These are phyloP conservation scores for Tiliqua scincoides DNA, from an alignment of 2,113 vertebrate species.

Conservation along the genomic window DNA sequence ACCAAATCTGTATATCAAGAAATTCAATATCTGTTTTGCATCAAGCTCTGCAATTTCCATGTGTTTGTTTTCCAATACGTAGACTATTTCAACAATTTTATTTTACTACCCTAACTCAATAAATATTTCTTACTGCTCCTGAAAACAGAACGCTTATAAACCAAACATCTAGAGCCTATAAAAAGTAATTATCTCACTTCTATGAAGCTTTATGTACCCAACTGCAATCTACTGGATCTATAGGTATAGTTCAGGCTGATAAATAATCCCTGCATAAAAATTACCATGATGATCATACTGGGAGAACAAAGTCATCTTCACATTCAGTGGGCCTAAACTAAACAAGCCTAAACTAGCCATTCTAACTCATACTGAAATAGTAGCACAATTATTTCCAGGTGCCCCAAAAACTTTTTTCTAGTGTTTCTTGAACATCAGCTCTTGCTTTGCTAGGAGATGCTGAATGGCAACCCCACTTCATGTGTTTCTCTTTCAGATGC, in stretches of 20 bases:
- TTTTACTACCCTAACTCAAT: not conserved
- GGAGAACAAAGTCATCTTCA: not conserved
- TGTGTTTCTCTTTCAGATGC: too few relatives aligned
- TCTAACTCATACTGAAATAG: too few relatives aligned
- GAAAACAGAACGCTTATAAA: not conserved
- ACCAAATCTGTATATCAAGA: not conserved
- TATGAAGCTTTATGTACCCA: not conserved
- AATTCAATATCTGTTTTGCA: slow-evolving; percentile 23
- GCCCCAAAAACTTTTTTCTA: not conserved
- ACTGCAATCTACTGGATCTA: not conserved
- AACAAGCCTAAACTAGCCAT: not conserved
- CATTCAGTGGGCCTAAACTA: not conserved
- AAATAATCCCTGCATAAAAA: not conserved
- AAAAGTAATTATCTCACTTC: slow-evolving; percentile 16
- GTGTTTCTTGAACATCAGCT: too few relatives aligned
- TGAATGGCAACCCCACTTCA: too few relatives aligned
- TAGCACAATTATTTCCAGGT: not conserved
- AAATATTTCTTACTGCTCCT: not conserved
- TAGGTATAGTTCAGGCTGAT: too few relatives aligned
- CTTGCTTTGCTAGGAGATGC: not conserved
- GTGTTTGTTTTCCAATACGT: slow-evolving; percentile 17
- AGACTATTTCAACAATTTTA: not conserved
- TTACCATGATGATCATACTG: not conserved
- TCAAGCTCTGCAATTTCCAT: not conserved
- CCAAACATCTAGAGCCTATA: not conserved